phyloP scores from a whole-genome alignment of 23 tunicate species.

The Aplidium turbinatum region DNA sequence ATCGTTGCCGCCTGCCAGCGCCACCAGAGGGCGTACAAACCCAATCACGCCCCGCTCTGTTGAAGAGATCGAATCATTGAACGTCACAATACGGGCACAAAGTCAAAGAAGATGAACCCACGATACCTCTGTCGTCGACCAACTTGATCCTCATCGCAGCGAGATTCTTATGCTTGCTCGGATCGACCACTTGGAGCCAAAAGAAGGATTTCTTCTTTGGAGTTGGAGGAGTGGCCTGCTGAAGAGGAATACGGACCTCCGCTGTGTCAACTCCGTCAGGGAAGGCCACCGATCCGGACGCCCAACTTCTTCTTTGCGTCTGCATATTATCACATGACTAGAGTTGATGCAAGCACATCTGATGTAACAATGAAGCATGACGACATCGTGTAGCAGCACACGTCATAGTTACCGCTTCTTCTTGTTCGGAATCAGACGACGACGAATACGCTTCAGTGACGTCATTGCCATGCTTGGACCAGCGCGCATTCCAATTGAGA shows the following conservation, averaged over 20 bases:
- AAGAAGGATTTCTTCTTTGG: slow-evolving; percentile 81
- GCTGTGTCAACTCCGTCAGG: slow-evolving; percentile 80
- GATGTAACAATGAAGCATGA: too few relatives aligned
- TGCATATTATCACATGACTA: not conserved
- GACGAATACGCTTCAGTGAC: slow-evolving; percentile 42
- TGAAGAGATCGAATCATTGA: too few relatives aligned
- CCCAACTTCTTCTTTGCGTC: slow-evolving; percentile 54
- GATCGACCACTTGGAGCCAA: slow-evolving; percentile 90
- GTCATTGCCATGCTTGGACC: slow-evolving; percentile 63
- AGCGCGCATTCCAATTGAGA: slow-evolving; percentile 86
- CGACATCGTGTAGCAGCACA: too few relatives aligned
- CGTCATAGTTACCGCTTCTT: slow-evolving; percentile 25
- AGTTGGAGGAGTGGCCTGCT: slow-evolving; percentile 51
- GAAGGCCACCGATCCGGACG: slow-evolving; percentile 78
- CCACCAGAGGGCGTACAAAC: slow-evolving; percentile 11
- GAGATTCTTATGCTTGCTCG: slow-evolving; percentile 71
- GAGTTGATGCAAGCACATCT: not conserved
- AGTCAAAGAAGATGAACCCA: not conserved
- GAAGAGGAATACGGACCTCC: slow-evolving; percentile 87
- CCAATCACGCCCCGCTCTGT: slow-evolving; percentile 69
- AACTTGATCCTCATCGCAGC: slow-evolving; percentile 72
- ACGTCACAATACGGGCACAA: too few relatives aligned
- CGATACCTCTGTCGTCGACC: slow-evolving; percentile 80
- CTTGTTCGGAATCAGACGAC: slow-evolving; percentile 47
- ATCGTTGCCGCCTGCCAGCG: slow-evolving; percentile 14